phyloP scores from a whole-genome alignment of 37 sponge, comb jelly and placozoan genomes.

The Petrosia ficiformis region DNA sequence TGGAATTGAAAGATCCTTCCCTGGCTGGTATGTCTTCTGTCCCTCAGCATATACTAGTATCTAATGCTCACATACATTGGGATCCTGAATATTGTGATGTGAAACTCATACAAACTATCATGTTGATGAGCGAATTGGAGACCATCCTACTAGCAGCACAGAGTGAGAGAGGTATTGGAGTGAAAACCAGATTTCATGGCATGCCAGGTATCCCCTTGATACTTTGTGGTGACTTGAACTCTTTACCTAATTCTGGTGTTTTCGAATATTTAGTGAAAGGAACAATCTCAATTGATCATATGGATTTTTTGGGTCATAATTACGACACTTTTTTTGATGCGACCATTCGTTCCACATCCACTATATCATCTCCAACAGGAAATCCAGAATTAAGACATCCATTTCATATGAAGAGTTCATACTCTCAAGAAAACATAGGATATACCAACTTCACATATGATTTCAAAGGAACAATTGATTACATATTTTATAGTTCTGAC shows the following conservation, averaged over 20 bases:
- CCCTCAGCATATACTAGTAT: slow-evolving; percentile 71
- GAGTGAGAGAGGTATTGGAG: slow-evolving; percentile 56
- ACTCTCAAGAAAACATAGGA: slow-evolving; percentile 52
- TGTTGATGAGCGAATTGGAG: slow-evolving; percentile 74
- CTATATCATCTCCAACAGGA: slow-evolving; percentile 28
- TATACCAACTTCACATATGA: slow-evolving; percentile 95
- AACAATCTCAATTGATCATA: slow-evolving; percentile 65
- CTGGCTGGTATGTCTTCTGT: not conserved
- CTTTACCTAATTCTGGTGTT: slow-evolving; percentile 94
- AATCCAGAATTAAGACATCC: slow-evolving; percentile 80
- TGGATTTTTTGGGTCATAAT: slow-evolving; percentile 66
- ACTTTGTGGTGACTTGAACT: slow-evolving; percentile 92
- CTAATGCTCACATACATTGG: slow-evolving; percentile 98
- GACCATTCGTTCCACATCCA: slow-evolving; percentile 19
- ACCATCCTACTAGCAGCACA: slow-evolving; percentile 53
- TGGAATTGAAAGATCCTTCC: slow-evolving; percentile 57
- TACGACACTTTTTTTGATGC: slow-evolving; percentile 84
- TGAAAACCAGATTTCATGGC: slow-evolving; percentile 41
- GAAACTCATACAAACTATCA: slow-evolving; percentile 91
- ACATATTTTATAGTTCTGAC: slow-evolving; percentile 79
- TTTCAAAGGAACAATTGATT: slow-evolving; percentile 96
- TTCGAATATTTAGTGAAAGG: slow-evolving; percentile 82
- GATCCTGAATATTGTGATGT: slow-evolving; percentile 96
- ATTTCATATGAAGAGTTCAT: slow-evolving; percentile 74
- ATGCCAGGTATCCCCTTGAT: slow-evolving; percentile 80